Percentiles rank a stretch among this genome's conserved stretches.
These are phyloP conservation scores for Ceratitis capitata DNA, from an alignment of 1,140 invertebrate genomes.

Conservation along the genomic window DNA sequence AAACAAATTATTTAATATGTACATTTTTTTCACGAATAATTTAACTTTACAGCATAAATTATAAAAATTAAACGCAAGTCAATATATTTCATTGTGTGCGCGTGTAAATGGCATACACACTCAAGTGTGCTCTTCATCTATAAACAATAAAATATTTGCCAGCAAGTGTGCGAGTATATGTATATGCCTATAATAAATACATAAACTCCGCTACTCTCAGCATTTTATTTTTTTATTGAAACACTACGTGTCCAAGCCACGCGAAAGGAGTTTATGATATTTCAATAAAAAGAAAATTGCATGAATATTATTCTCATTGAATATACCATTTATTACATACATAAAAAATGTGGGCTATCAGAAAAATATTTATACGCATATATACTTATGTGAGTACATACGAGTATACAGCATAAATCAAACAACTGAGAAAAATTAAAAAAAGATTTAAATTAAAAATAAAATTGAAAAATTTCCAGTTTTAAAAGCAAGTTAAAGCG, in stretches of 20 bases:
- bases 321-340: no score
- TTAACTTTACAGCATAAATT: neutral
- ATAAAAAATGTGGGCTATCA: no score
- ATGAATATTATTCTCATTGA: neutral
- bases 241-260: neutral
- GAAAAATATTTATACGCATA: no score
- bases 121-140: neutral
- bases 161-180: neutral
- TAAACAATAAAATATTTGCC: neutral
- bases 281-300: neutral
- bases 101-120: neutral
- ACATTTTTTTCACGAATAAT: conserved; percentile 26
- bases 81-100: neutral
- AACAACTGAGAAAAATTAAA: no score
- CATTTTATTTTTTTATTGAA: no score
- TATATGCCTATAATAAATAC: no score
- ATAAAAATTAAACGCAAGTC: neutral
- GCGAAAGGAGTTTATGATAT: neutral
- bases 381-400: no score
- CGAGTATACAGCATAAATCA: no score
- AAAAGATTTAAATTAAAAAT: no score
- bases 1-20: conserved; percentile 19
- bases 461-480: no score
- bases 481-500: no score
- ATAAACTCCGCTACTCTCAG: neutral